Evolutionary conservation across 2,888 invertebrate genomes (phyloP).

Genomic region (Trichopria drosophilae): DNA sequence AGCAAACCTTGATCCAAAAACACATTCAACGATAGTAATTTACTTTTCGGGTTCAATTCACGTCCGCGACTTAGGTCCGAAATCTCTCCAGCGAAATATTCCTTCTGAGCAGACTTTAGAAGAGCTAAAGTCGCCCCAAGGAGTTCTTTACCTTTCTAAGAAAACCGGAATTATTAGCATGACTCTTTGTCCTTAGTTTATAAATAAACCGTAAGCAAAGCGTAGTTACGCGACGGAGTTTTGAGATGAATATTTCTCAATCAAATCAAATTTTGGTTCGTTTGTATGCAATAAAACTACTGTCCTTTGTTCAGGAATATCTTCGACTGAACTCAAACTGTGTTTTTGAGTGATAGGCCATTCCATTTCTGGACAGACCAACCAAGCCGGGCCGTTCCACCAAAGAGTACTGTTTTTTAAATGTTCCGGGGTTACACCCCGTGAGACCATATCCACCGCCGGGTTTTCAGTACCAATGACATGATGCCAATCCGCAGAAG

Average conservation of each 20-base stretch:
- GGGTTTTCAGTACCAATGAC: not conserved
- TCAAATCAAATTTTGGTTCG: not conserved
- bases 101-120: no score
- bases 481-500: not conserved
- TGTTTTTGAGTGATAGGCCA: not conserved
- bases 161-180: no score
- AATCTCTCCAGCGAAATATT: no score
- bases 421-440: conserved; percentile 3
- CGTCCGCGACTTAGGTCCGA: no score
- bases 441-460: not conserved
- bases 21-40: not conserved
- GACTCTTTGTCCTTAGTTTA: not conserved
- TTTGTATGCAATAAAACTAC: not conserved
- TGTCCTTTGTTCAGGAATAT: not conserved
- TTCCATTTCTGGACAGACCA: not conserved
- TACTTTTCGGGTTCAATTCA: not conserved
- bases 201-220: conserved; percentile 7
- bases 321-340: not conserved
- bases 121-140: no score
- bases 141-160: no score
- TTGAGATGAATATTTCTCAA: not conserved
- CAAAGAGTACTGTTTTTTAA: not conserved
- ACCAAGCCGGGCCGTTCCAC: not conserved
- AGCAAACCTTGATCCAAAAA: not conserved
- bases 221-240: not conserved